Conservation (phyloP, 2,888 invertebrate species). For the Cheilosia variabilis region DNA sequence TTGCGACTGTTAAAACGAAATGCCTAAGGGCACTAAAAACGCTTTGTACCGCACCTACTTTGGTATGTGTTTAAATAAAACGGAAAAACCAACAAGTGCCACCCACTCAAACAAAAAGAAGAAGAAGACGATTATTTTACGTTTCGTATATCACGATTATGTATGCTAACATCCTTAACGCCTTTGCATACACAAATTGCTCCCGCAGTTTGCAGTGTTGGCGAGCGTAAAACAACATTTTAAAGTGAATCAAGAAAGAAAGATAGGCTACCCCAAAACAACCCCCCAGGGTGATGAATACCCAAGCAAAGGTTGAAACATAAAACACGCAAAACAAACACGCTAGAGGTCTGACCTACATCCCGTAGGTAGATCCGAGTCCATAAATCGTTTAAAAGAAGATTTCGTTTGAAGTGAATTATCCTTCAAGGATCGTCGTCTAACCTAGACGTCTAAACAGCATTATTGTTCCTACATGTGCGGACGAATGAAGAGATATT, state of each 20-base stretch:
- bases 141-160: conserved; percentile 31
- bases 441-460: neutral
- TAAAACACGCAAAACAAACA: conserved; percentile 5
- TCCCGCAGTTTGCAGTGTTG: neutral
- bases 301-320: neutral
- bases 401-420: conserved; percentile 13
- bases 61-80: neutral
- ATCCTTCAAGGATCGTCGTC: neutral
- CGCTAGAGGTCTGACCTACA: conserved; percentile 33
- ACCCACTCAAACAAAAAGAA: neutral
- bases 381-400: conserved; percentile 42
- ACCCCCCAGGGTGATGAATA: conserved; percentile 9
- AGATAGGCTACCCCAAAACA: conserved; percentile 3
- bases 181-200: neutral
- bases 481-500: conserved; percentile 1
- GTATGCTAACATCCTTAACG: conserved; percentile 32
- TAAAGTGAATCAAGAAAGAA: conserved; percentile 15
- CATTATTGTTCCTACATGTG: neutral
- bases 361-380: conserved; percentile 12
- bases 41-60: neutral
- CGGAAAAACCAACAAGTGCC: neutral
- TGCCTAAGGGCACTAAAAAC: neutral
- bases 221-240: conserved; percentile 9
- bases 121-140: conserved; percentile 1
- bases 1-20: neutral